Percentiles rank a stretch among this genome's conserved stretches.
phyloP scores from a whole-genome alignment of 2,888 invertebrate species.

The Eurytoma adleriae region DNA sequence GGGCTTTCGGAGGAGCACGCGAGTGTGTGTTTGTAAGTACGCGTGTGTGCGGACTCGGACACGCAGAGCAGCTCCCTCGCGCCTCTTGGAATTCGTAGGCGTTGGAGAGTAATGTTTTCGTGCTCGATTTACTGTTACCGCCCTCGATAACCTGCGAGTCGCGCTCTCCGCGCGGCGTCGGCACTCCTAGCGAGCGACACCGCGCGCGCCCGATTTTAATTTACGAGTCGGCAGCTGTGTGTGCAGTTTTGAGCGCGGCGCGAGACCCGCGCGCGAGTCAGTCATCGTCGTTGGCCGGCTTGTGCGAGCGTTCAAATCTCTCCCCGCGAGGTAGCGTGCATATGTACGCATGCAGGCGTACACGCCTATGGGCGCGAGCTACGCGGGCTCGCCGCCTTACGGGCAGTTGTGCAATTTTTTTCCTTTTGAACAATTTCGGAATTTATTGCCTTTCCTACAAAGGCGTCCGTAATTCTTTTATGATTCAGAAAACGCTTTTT shows the following conservation, averaged over 20 bases:
- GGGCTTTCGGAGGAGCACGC: too few relatives aligned
- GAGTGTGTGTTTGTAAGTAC: neutral
- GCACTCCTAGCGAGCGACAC: slow-evolving; percentile 50
- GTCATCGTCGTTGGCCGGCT: neutral
- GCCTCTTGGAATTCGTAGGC: slow-evolving; percentile 66
- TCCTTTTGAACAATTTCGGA: neutral
- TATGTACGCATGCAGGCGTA: too few relatives aligned
- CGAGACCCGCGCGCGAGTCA: neutral
- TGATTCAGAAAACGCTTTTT: neutral
- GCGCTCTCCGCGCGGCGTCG: slow-evolving; percentile 56
- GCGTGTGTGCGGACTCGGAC: neutral
- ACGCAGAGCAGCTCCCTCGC: neutral
- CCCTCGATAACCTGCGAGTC: slow-evolving; percentile 57
- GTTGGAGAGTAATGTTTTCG: slow-evolving; percentile 61
- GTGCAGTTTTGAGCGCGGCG: too few relatives aligned
- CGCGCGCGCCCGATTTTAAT: slow-evolving; percentile 54
- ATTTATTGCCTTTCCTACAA: neutral
- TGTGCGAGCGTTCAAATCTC: neutral
- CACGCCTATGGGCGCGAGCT: too few relatives aligned
- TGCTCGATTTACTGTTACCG: slow-evolving; percentile 68
- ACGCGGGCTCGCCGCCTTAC: neutral
- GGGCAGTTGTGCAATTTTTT: slow-evolving; percentile 1
- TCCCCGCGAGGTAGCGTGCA: neutral
- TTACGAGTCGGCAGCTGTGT: slow-evolving; percentile 60
- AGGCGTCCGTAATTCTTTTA: neutral